A percentile compares a stretch with the other conserved stretches of the same genome.
phyloP scores from a whole-genome alignment of 2,797 vertebrate genomes.

The Neomorphus geoffroyi region DNA sequence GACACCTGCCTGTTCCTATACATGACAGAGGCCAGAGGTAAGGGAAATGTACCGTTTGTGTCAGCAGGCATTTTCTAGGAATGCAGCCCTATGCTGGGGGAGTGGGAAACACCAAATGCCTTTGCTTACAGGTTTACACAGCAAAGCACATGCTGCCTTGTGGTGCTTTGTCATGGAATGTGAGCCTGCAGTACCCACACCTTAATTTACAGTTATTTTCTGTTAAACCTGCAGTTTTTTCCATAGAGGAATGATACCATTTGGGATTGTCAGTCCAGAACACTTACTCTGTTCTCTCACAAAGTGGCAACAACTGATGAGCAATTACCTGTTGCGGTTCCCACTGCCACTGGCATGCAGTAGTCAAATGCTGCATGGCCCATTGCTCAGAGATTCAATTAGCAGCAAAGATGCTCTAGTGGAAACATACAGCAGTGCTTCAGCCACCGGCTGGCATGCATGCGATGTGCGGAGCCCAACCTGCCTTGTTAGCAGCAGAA shows the following conservation, averaged over 20 bases:
- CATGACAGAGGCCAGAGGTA: neutral
- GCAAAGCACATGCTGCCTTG: neutral
- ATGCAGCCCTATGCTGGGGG: neutral
- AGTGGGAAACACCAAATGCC: accelerated
- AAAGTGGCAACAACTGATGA: neutral
- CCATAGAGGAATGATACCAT: neutral
- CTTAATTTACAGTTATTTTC: neutral
- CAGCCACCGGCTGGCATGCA: neutral
- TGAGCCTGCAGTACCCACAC: accelerated
- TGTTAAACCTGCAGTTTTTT: neutral
- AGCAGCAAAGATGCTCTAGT: neutral
- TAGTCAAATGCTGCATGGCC: neutral
- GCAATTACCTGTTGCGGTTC: neutral
- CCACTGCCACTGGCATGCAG: neutral
- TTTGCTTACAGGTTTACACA: neutral
- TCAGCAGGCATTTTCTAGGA: neutral
- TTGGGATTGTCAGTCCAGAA: neutral
- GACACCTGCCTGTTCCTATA: neutral
- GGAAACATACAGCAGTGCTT: neutral
- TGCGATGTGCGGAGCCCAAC: neutral
- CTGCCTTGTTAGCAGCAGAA: neutral
- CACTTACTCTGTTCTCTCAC: neutral
- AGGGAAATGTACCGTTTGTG: neutral
- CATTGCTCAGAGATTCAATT: neutral
- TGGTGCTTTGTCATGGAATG: neutral